These are phyloP conservation scores for Galeruca laticollis DNA, from an alignment of 2,888 invertebrate species.

Conservation along the genomic window DNA sequence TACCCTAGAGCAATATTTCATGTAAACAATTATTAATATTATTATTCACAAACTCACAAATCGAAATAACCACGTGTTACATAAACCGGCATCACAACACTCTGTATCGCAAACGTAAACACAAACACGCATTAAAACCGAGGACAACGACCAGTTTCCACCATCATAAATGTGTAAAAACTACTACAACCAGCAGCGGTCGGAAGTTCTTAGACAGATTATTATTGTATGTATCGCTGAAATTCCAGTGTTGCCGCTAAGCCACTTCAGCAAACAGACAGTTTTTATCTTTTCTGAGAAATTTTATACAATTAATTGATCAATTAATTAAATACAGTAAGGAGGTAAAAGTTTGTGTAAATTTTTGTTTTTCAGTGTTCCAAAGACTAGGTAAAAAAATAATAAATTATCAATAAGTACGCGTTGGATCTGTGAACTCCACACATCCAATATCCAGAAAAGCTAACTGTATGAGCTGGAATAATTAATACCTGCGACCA, in stretches of 20 bases:
- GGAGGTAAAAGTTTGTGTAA: too few relatives aligned
- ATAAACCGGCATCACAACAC: background rate
- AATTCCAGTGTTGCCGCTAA: background rate
- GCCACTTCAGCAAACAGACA: background rate
- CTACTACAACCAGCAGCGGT: background rate
- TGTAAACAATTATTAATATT: background rate
- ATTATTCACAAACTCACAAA: background rate
- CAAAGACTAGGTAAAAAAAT: too few relatives aligned
- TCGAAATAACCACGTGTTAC: background rate
- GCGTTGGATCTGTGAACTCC: too few relatives aligned
- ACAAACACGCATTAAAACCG: background rate
- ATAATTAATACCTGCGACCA: too few relatives aligned
- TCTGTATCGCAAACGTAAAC: background rate
- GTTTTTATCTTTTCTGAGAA: too few relatives aligned
- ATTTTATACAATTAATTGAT: too few relatives aligned
- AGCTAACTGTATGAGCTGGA: too few relatives aligned
- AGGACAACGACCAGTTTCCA: background rate
- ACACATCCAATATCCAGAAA: too few relatives aligned
- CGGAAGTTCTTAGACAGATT: constrained; percentile 7
- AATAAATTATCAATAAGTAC: too few relatives aligned
- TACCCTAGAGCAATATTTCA: background rate
- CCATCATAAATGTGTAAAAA: background rate
- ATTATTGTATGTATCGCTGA: constrained; percentile 8
- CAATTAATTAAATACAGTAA: too few relatives aligned
- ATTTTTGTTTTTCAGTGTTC: too few relatives aligned